These are phyloP conservation scores for Sarcophaga caerulescens DNA, from an alignment of 2,888 invertebrate genomes.

Conservation along the genomic window DNA sequence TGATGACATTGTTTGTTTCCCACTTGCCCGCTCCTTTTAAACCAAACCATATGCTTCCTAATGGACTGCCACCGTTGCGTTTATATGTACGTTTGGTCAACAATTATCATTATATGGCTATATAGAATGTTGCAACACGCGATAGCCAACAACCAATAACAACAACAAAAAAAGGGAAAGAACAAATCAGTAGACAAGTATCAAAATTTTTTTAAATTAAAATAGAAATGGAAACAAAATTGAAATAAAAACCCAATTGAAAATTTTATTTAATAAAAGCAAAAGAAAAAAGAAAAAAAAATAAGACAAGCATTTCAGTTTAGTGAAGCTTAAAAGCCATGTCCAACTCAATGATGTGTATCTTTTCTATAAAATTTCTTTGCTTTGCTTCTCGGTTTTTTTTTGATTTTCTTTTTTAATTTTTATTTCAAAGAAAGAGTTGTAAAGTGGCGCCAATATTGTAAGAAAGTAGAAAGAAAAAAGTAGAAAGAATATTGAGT, in stretches of 20 bases:
- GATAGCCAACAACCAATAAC: background rate
- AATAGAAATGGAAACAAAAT: background rate
- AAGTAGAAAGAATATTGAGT: background rate
- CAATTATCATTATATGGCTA: slow-evolving; percentile 11
- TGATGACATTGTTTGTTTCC: slow-evolving; percentile 53
- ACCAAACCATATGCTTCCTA: background rate
- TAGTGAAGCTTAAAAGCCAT: slow-evolving; percentile 47
- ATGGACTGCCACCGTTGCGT: background rate
- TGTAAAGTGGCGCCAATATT: slow-evolving; percentile 61
- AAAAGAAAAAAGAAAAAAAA: background rate
- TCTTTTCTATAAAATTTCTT: slow-evolving; percentile 9
- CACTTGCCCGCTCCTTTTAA: background rate
- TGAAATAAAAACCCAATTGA: background rate
- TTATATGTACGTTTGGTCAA: background rate
- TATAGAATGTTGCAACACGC: slow-evolving; percentile 17
- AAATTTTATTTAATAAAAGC: background rate
- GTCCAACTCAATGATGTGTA: slow-evolving; percentile 61
- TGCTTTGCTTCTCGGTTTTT: background rate
- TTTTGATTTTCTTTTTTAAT: background rate
- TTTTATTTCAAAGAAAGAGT: slow-evolving; percentile 22
- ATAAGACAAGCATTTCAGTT: slow-evolving; percentile 23
- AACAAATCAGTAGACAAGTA: background rate
- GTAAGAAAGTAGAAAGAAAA: slow-evolving; percentile 9
- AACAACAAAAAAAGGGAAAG: background rate
- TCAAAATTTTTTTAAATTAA: background rate